phyloP scores from a whole-genome alignment of 2,888 invertebrate species.

The Chymomyza caudatula region DNA sequence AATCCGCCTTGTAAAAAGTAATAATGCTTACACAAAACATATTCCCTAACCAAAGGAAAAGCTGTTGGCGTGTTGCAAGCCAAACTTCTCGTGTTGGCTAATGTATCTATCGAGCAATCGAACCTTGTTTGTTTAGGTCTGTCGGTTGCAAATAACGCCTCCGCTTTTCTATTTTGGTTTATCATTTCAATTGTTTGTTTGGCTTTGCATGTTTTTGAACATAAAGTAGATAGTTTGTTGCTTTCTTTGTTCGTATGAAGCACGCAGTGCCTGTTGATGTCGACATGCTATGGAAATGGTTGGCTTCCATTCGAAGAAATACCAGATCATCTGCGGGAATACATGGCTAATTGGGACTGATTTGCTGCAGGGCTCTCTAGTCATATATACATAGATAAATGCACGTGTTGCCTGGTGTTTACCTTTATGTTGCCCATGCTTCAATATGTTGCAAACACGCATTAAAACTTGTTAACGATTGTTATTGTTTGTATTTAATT shows the following conservation, averaged over 20 bases:
- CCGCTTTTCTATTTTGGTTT: constrained; percentile 6
- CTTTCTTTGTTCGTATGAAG: neutral
- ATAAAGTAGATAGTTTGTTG: neutral
- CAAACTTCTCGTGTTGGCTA: neutral
- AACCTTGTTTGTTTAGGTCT: constrained; percentile 19
- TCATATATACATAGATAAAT: too few species aligned
- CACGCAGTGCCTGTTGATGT: neutral
- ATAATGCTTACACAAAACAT: neutral
- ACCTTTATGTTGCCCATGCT: too few species aligned
- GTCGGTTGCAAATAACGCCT: neutral
- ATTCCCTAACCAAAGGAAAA: neutral
- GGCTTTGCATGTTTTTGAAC: neutral
- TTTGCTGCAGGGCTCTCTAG: too few species aligned
- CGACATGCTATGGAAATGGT: neutral
- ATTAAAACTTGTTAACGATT: constrained; percentile 54
- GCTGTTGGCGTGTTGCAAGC: neutral
- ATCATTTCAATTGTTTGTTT: neutral
- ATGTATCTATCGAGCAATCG: neutral
- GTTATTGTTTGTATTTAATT: constrained; percentile 62
- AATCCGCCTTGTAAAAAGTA: neutral
- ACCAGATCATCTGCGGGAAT: neutral
- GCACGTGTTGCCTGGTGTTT: neutral
- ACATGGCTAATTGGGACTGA: neutral
- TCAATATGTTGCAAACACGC: neutral
- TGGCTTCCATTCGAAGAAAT: too few species aligned